Evolutionary conservation across 2,797 vertebrate species (phyloP), one percentile per base, ranked within the genome.

Genomic region (Diplodus puntazzo): DNA sequence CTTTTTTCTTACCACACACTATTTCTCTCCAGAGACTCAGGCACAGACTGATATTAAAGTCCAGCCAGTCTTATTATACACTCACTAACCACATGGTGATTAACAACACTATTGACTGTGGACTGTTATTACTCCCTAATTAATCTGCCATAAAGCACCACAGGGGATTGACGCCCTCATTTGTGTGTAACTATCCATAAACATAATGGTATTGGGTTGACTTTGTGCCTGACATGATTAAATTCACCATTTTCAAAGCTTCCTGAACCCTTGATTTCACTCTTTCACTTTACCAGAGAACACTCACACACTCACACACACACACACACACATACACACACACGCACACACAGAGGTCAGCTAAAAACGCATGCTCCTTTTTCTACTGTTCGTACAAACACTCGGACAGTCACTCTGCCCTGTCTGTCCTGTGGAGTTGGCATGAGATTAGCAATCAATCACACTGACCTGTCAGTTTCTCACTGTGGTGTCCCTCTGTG

Each of bases 51-150:
- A 60, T 57, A 42, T 17, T 42, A 55, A 65, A 5, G 66, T 1
- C 12, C 34, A 59, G 13, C 20, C 30, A n/a, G 20, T 12, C 73
- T 64, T 54, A 67, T 50, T 27, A 52, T 14, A 11, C 59, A 73
- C 69, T 69, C 54, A 57, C 25, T n/a, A 21, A 64, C 46, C 42
- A 80, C 62, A 63, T 27, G 8, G 48, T 77, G 52, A 75, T 69
- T 63, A 57, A 27, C 43, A 34, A 25, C 48, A 57, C 20, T 42
- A 18, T 45, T 79, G 62, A 62, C 43, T 73, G 50, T 54, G 21
- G 14, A 11, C 75, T 69, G 58, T 77, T 46, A 81, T 79, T 83
- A 68, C 78, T 23, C 12, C 9, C 48, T 67, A 71, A 87, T 89
- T 11, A 87, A 76, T 77, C 64, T 30, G 30, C 58, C 65, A 39